Percentiles rank a stretch among this genome's conserved stretches.
These are phyloP conservation scores for Pomatorhinus ruficollis DNA, from an alignment of 2,113 vertebrate genomes.

Conservation along the genomic window DNA sequence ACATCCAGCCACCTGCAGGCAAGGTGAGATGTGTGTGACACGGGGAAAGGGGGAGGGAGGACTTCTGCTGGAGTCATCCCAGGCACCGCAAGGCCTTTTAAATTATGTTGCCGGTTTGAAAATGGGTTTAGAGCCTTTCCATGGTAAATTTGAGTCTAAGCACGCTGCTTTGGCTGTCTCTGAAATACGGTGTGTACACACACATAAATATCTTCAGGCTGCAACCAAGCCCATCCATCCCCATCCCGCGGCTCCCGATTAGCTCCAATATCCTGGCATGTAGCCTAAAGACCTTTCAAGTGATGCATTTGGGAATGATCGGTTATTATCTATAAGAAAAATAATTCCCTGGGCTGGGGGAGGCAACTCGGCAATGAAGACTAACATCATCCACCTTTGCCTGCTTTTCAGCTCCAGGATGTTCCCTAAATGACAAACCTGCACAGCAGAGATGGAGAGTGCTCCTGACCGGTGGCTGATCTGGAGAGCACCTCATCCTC, in stretches of 20 bases:
- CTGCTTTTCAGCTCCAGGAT: not conserved
- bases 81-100: not conserved
- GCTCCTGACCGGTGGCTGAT: not conserved
- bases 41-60: not conserved
- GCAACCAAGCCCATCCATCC: not conserved
- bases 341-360: not conserved
- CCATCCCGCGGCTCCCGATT: not conserved
- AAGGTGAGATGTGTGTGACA: not conserved
- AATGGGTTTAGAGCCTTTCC: not conserved
- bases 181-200: not conserved
- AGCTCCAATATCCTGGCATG: not conserved
- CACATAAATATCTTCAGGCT: conserved; percentile 21
- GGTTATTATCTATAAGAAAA: not conserved
- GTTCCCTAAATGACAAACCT: not conserved
- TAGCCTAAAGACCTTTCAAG: conserved; percentile 8
- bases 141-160: not conserved
- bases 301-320: not conserved
- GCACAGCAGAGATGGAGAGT: not conserved
- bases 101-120: not conserved
- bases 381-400: not conserved
- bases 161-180: not conserved
- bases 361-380: not conserved
- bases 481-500: not conserved
- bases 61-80: not conserved
- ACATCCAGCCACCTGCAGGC: not conserved